Base-by-base conservation (phyloP, 1,140 invertebrate genomes). In the Eulimnadia texana region DNA sequence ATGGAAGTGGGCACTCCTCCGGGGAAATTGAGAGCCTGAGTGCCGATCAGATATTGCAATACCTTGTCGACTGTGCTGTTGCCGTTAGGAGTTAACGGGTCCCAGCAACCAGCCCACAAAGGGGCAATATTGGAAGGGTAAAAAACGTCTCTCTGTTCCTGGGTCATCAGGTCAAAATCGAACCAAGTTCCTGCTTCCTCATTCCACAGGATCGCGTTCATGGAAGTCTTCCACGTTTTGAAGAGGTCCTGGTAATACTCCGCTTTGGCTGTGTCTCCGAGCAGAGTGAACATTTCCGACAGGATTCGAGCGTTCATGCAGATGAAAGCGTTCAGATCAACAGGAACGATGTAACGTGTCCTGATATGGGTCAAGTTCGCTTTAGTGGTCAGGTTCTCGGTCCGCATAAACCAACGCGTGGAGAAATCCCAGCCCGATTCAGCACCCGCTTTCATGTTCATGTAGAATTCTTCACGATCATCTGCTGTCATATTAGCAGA, bases 341-440 rank as follows among this genome's bases (percentile, higher is more conserved):
- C 89, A 0, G 90, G 88, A 22, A 92, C 74, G 42, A 92, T 83
- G 51, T 82, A 69, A 9, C 79, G 77, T 0, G 83, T 83, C 10
- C 79, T 73, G 1, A 73, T 70, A 51, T 73, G 68, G 11, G 55
- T 62, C 47, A 77, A 61, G 33, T 68, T 68, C 10, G 50, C 60
- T 13, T 11, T 28, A 1, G 20, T 23, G 9, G 23, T 61, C 28
- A 27, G 23, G 29, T 49, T 63, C 63, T 63, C 63, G 9, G 70
- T 66, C 51, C 68, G 67, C 13, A 87, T 82, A 68, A 91, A 93
- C 93, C 93, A 96, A 56, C 92, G 77, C 2, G 85, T 89, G 11
- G 88, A 92, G 73, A 94, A 96, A 70, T 97, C 93, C 91, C 91
- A 95, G 2, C 92, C 93, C 1, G 88, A 91, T 71, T 97, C 92